Evolutionary conservation across 2,797 vertebrate genomes (phyloP).

Genomic region (Kryptolebias ocellatus): DNA sequence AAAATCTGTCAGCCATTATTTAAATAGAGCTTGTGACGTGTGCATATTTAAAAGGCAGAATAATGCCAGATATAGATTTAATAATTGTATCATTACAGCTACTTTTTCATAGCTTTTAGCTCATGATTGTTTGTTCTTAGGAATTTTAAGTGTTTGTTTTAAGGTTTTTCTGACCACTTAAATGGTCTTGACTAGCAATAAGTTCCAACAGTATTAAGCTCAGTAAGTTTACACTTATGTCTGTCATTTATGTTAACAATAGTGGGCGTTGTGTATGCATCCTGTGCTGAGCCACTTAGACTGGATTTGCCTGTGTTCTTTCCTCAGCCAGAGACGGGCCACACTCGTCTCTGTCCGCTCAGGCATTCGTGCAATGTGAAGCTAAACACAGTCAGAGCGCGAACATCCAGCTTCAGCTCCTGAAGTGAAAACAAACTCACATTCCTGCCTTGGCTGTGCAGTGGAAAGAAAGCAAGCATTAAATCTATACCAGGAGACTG

Average conservation of each 20-base stretch:
- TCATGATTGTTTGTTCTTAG: background rate
- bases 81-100: background rate
- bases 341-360: conserved; percentile 58
- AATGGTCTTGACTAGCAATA: background rate
- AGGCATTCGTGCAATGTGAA: conserved; percentile 67
- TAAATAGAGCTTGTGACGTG: background rate
- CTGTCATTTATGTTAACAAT: conserved; percentile 1
- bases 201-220: background rate
- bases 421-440: conserved; percentile 48
- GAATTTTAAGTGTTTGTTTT: background rate
- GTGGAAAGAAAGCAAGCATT: conserved; percentile 17
- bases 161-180: background rate
- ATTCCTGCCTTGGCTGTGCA: background rate
- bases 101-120: background rate
- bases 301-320: conserved; percentile 27
- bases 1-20: background rate
- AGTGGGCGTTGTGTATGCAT: conserved; percentile 18
- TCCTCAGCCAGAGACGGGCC: conserved; percentile 28
- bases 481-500: background rate
- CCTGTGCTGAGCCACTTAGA: conserved; percentile 21
- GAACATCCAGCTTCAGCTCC: conserved; percentile 42
- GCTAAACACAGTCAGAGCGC: conserved; percentile 31
- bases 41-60: background rate
- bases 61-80: background rate
- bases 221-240: conserved; percentile 2